These are phyloP conservation scores for Clarias laeviceps DNA, from an alignment of 2,797 vertebrate species.

Conservation along the genomic window DNA sequence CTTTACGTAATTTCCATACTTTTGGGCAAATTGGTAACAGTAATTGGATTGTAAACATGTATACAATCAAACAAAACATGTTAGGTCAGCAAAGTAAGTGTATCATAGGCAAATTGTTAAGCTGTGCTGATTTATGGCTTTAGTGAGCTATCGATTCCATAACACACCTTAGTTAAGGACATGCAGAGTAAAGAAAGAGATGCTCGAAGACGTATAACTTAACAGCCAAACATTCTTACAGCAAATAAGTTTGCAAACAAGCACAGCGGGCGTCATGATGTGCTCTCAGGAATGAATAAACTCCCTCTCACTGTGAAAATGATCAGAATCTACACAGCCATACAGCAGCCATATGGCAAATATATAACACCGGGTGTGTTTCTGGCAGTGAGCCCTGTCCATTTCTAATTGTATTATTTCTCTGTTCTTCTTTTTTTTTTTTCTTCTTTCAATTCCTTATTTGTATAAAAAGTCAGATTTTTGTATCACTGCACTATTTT, in stretches of 20 bases:
- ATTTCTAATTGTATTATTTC: background rate
- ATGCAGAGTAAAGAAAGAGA: background rate
- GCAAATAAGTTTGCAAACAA: background rate
- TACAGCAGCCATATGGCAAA: background rate
- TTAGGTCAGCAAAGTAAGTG: background rate
- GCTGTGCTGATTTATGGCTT: background rate
- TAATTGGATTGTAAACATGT: background rate
- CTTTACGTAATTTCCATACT: no score
- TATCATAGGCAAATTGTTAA: background rate
- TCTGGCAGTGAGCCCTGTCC: background rate
- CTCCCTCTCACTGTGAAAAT: background rate
- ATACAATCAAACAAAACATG: background rate
- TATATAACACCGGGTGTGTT: background rate
- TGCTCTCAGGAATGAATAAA: background rate
- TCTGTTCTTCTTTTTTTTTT: background rate
- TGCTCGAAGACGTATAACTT: background rate
- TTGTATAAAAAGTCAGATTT: background rate
- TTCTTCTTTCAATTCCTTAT: background rate
- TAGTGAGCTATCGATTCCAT: background rate
- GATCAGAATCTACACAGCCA: background rate
- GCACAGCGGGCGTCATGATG: no score
- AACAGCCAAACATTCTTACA: background rate
- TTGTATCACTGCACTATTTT: slow-evolving; percentile 1
- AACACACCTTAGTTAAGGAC: background rate
- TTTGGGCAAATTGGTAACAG: background rate